phyloP scores from a whole-genome alignment of 1,140 invertebrate species.

The Anagrus nilaparvatae region DNA sequence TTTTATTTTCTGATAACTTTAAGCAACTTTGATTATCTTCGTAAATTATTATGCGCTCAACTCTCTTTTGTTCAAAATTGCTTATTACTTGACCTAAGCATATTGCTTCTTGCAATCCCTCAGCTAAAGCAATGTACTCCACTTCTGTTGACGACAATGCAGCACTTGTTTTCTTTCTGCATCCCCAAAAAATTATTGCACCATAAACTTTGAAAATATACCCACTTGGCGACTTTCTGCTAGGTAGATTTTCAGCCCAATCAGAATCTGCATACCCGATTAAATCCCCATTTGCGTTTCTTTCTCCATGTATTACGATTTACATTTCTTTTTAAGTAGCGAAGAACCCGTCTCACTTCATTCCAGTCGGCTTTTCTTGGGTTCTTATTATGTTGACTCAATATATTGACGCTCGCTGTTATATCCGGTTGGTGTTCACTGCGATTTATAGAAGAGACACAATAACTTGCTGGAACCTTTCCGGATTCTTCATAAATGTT shows the following conservation, averaged over 20 bases:
- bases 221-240: conserved; percentile 20
- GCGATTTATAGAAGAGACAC: conserved; percentile 30
- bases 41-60: conserved; percentile 17
- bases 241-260: conserved; percentile 3
- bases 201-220: conserved; percentile 15
- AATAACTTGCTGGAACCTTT: conserved; percentile 22
- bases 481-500: background rate
- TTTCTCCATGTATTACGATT: too few species aligned
- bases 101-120: conserved; percentile 17
- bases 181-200: conserved; percentile 19
- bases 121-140: background rate
- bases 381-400: conserved; percentile 23
- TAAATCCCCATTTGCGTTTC: too few species aligned
- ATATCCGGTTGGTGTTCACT: conserved; percentile 29
- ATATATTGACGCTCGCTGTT: conserved; percentile 23
- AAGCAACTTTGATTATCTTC: conserved; percentile 5
- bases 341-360: conserved; percentile 23
- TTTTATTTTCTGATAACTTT: conserved; percentile 21
- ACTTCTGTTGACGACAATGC: background rate
- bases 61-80: conserved; percentile 13
- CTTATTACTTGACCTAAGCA: conserved; percentile 15
- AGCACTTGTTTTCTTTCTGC: conserved; percentile 10
- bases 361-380: conserved; percentile 23
- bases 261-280: conserved; percentile 14
- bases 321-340: conserved; percentile 26